Evolutionary conservation across 2,888 invertebrate genomes (phyloP).

Genomic region (Agonopterix arenella): DNA sequence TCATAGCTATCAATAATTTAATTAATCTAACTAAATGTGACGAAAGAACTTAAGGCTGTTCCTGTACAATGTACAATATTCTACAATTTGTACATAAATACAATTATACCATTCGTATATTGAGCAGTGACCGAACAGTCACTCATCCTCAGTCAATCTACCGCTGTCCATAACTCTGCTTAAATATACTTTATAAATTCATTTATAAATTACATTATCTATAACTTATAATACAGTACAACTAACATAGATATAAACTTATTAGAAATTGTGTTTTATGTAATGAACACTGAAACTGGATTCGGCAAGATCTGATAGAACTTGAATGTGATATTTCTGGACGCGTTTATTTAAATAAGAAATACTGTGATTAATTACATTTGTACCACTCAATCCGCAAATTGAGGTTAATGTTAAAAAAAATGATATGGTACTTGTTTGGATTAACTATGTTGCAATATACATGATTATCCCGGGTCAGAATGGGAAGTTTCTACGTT

Average conservation of each 20-base stretch:
- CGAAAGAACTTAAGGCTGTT: conserved; percentile 21
- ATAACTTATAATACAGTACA: conserved; percentile 1
- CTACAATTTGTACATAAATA: conserved; percentile 34
- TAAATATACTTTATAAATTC: conserved; percentile 10
- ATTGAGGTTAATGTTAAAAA: too few species aligned
- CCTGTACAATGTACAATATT: conserved; percentile 25
- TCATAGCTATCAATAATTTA: conserved; percentile 3
- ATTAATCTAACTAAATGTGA: conserved; percentile 17
- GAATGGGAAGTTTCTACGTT: too few species aligned
- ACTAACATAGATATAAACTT: conserved; percentile 3
- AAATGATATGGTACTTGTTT: too few species aligned
- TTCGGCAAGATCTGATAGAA: conserved; percentile 1
- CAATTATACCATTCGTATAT: conserved; percentile 22
- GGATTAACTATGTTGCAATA: too few species aligned
- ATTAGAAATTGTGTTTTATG: neutral
- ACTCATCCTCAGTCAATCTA: conserved; percentile 17
- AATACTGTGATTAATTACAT: neutral
- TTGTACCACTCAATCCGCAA: neutral
- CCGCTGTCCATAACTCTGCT: conserved; percentile 6
- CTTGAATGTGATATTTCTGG: neutral
- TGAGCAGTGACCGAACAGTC: conserved; percentile 28
- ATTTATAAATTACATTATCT: conserved; percentile 10
- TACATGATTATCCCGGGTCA: too few species aligned
- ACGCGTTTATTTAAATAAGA: neutral
- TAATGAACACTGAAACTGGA: conserved; percentile 4